Evolutionary conservation across 1,140 invertebrate genomes (phyloP), one percentile per base, ranked within the genome.

Genomic region (Monochamus saltuarius): DNA sequence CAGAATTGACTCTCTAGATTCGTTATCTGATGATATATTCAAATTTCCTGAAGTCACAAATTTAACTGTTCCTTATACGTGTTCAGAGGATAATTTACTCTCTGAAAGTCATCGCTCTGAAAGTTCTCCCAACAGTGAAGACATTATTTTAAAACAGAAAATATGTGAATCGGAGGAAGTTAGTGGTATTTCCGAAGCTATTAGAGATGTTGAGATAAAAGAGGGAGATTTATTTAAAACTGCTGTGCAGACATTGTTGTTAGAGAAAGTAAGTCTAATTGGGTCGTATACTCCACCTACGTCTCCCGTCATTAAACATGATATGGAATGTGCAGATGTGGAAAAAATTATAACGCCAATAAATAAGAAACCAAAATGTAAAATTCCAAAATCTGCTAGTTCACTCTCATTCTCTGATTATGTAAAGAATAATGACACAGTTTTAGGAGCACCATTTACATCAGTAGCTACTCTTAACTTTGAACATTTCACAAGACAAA

Each of bases 211-310:
- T 35, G 56, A 64, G 53, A 61, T 72, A 8, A 57, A 69, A 61
- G 38, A 62, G 7, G 62, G 67, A 56, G 62, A 72, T 38, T 64
- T 78, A 49, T 50, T 77, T 17, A 69, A 74, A 59, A 75, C 75
- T 36, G 77, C 75, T 16, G 70, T 78, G 47, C 68, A 78, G 64
- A 75, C 73, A 42, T 76, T 77, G 56, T 63, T 78, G 9, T 62
- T 78, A 19, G 78, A 79, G 14, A 77, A 75, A 69, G 70, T 71
- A 16, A 69, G 75, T 56, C 46, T 75, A 34, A 56, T 74, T 9
- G 68, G 69, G 13, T 70, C 70, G 7, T 74, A 73, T 40, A 70
- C 72, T 3, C 73, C 71, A 2, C 71, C 73, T 45, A 63, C 62
- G 38, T 72, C 71, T n/a, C 71, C 73, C 11, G 64, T 17, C 16